Percentiles rank a stretch among this genome's conserved stretches.
Evolutionary conservation across 2,113 vertebrate species (phyloP).

Genomic region (Tetrax tetrax): DNA sequence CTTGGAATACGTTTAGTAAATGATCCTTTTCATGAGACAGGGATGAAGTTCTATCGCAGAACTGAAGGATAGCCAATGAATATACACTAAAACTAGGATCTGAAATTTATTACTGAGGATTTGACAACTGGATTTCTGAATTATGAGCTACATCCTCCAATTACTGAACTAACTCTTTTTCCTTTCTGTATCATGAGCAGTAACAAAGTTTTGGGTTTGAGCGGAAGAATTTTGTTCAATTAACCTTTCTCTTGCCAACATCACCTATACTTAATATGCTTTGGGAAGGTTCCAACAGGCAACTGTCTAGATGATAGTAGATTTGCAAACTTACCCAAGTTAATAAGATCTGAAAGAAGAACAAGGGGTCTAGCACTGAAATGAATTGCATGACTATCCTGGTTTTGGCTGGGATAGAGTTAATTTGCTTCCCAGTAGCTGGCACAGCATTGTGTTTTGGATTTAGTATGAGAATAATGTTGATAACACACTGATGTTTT

Average conservation of each 20-base stretch:
- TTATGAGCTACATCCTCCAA: neutral
- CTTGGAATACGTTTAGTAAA: neutral
- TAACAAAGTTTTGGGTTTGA: neutral
- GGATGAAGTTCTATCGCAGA: neutral
- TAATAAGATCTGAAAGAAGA: neutral
- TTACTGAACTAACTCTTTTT: neutral
- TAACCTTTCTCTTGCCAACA: neutral
- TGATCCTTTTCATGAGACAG: neutral
- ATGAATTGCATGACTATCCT: neutral
- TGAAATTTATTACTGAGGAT: neutral
- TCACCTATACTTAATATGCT: neutral
- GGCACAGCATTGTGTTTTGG: too few species aligned
- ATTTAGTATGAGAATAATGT: too few species aligned
- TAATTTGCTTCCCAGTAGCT: too few species aligned
- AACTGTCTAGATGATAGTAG: neutral
- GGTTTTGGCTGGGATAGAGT: too few species aligned
- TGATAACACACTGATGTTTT: too few species aligned
- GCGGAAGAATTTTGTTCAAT: neutral
- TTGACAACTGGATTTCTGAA: slow-evolving; percentile 20
- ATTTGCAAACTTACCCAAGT: neutral
- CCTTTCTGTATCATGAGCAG: neutral
- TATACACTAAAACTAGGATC: neutral
- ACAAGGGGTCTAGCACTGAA: neutral
- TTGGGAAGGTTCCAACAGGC: neutral
- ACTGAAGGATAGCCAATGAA: neutral